phyloP scores from a whole-genome alignment of 2,888 invertebrate genomes.

The Galerucella pusilla region DNA sequence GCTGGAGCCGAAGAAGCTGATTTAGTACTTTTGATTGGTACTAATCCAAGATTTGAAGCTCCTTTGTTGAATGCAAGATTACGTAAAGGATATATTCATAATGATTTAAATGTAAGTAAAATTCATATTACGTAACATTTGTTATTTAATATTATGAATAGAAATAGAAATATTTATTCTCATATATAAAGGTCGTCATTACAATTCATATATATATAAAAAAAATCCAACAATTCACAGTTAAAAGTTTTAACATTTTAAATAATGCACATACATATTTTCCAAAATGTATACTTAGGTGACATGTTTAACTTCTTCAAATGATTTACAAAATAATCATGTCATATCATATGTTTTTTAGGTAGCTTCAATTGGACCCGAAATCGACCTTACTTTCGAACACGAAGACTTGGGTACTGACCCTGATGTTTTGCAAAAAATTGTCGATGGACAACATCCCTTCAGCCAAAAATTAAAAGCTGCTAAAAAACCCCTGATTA shows the following conservation, averaged over 20 bases:
- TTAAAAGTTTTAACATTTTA: too few species aligned
- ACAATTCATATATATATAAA: too few species aligned
- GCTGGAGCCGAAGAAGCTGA: slow-evolving; percentile 94
- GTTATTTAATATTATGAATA: background rate
- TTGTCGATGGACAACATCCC: slow-evolving; percentile 78
- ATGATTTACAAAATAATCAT: background rate
- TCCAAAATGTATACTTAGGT: too few species aligned
- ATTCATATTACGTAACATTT: background rate
- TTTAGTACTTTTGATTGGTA: slow-evolving; percentile 90
- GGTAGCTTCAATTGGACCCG: slow-evolving; percentile 88
- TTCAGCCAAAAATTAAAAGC: slow-evolving; percentile 75
- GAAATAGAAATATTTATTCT: background rate
- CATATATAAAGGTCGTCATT: too few species aligned
- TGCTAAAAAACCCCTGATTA: slow-evolving; percentile 90
- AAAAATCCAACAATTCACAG: too few species aligned
- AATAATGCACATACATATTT: too few species aligned
- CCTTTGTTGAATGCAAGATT: slow-evolving; percentile 95
- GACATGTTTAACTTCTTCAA: too few species aligned
- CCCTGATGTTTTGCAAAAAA: slow-evolving; percentile 77
- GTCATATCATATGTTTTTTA: slow-evolving; percentile 39
- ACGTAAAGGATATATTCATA: slow-evolving; percentile 95
- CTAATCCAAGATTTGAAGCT: slow-evolving; percentile 97
- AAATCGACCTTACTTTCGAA: slow-evolving; percentile 92
- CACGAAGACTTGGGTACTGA: slow-evolving; percentile 91
- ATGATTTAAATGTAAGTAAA: slow-evolving; percentile 75